phyloP scores from a whole-genome alignment of 2,113 vertebrate species.

The Arizona elegans region DNA sequence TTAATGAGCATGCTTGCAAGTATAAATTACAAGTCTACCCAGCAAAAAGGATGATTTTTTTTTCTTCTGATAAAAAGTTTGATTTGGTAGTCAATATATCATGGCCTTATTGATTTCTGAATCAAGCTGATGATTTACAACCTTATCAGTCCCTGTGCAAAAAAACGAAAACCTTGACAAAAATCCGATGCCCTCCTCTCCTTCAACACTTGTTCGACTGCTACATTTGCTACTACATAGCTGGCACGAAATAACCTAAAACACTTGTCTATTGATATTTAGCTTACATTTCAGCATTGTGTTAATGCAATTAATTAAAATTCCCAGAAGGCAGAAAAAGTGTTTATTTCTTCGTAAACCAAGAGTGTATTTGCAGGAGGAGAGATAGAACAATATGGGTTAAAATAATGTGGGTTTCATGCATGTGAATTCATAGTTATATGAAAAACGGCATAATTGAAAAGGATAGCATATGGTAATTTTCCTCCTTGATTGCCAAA shows the following conservation, averaged over 20 bases:
- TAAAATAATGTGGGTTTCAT: background rate
- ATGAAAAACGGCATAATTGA: background rate
- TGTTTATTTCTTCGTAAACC: background rate
- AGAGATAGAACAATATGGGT: background rate
- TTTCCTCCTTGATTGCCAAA: background rate
- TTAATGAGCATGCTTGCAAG: background rate
- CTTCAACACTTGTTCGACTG: constrained; percentile 31
- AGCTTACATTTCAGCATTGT: constrained; percentile 10
- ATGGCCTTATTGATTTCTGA: constrained; percentile 31
- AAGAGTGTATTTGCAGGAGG: background rate
- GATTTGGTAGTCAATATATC: constrained; percentile 57
- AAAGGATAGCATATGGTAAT: rapidly evolving
- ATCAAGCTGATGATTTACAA: constrained; percentile 33
- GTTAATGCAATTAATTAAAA: constrained; percentile 5
- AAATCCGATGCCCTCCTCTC: constrained; percentile 49
- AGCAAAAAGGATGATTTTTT: background rate
- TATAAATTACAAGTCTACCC: background rate
- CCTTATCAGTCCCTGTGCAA: constrained; percentile 33
- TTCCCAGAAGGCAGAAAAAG: constrained; percentile 31
- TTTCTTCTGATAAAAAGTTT: constrained; percentile 1
- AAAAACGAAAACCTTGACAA: constrained; percentile 36
- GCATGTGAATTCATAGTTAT: background rate
- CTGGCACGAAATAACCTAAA: background rate
- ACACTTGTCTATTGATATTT: background rate
- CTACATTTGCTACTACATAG: constrained; percentile 41